Percentiles rank a stretch among this genome's conserved stretches.
Evolutionary conservation across 2,797 vertebrate genomes (phyloP).

Genomic region (Cottoperca gobio): DNA sequence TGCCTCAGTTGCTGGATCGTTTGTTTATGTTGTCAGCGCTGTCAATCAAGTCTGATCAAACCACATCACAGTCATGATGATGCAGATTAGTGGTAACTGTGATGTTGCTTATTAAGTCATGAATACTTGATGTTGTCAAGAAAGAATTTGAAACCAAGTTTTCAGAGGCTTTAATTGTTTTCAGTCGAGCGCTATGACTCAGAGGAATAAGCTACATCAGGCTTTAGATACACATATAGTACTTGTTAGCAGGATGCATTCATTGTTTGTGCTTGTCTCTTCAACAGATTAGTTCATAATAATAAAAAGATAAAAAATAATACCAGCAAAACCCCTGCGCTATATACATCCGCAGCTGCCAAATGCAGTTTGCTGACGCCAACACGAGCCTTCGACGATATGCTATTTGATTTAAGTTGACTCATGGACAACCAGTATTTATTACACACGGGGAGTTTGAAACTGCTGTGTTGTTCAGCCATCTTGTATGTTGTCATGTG

Average conservation of each 20-base stretch:
- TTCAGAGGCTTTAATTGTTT: background rate
- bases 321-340: background rate
- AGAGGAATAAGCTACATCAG: background rate
- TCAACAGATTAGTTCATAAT: background rate
- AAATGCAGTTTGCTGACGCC: background rate
- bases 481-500: background rate
- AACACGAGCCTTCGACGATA: slow-evolving; percentile 4
- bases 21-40: background rate
- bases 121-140: background rate
- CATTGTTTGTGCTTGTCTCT: background rate
- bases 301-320: background rate
- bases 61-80: background rate
- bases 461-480: background rate
- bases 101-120: background rate
- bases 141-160: background rate
- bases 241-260: background rate
- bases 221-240: background rate
- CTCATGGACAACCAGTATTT: background rate
- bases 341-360: background rate
- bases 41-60: background rate
- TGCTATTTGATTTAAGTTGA: background rate
- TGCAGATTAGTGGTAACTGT: background rate
- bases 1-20: background rate
- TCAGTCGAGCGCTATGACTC: background rate
- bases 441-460: background rate